Evolutionary conservation across 1,140 invertebrate species (phyloP).

Genomic region (Tyrophagus putrescentiae): DNA sequence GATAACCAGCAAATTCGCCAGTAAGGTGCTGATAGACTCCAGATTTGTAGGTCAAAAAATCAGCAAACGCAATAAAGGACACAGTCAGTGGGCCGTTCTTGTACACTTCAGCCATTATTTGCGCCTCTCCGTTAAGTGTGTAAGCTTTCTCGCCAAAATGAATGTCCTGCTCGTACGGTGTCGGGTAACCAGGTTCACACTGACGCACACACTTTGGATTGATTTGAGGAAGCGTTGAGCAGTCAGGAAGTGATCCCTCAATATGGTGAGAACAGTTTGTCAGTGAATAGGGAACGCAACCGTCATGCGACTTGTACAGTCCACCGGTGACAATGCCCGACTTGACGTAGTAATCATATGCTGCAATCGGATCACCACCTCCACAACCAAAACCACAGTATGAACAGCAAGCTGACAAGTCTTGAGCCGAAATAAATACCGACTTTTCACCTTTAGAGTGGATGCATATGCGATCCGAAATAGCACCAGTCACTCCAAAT

Average conservation of each 20-base stretch:
- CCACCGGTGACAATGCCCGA: constrained; percentile 70
- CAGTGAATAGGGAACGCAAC: constrained; percentile 39
- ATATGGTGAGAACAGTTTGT: constrained; percentile 3
- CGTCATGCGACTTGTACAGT: constrained; percentile 48
- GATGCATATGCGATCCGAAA: constrained; percentile 78
- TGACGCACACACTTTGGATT: constrained; percentile 38
- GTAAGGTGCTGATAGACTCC: constrained; percentile 65
- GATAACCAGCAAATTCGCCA: too few relatives aligned
- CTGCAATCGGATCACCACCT: constrained; percentile 59
- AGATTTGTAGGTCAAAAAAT: constrained; percentile 40
- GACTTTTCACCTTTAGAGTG: constrained; percentile 53
- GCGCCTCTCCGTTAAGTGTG: too few relatives aligned
- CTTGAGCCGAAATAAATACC: constrained; percentile 66
- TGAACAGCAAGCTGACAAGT: constrained; percentile 66
- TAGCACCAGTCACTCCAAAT: constrained; percentile 81
- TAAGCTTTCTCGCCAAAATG: constrained; percentile 55
- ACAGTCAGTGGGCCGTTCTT: constrained; percentile 78
- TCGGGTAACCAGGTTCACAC: constrained; percentile 35
- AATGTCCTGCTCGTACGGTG: constrained; percentile 40
- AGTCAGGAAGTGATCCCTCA: constrained; percentile 32
- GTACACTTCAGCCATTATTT: constrained; percentile 54
- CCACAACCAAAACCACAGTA: constrained; percentile 58
- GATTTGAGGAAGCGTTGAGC: constrained; percentile 30
- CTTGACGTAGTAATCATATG: constrained; percentile 68
- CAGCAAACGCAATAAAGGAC: constrained; percentile 48